phyloP scores from a whole-genome alignment of 2,113 vertebrate species.

The Catharus bicknelli region DNA sequence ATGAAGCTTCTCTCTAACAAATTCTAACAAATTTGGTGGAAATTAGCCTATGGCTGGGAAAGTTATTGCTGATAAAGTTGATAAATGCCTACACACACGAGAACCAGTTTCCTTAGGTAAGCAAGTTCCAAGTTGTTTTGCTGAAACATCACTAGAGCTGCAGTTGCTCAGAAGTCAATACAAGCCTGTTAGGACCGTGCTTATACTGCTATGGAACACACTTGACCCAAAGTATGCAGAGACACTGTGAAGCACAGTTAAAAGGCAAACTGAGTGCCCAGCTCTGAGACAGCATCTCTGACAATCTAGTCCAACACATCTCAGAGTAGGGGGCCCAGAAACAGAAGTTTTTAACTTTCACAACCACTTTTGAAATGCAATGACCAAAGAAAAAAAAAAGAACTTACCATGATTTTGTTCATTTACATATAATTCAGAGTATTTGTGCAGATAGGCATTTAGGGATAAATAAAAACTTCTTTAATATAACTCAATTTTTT shows the following conservation, averaged over 20 bases:
- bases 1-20: not conserved
- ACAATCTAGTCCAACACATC: not conserved
- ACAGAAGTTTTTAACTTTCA: not conserved
- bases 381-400: not conserved
- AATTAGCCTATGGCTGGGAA: not conserved
- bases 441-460: not conserved
- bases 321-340: not conserved
- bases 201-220: not conserved
- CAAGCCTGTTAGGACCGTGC: accelerated
- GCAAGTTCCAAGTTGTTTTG: not conserved
- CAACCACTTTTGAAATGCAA: not conserved
- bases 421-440: not conserved
- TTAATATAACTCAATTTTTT: not conserved
- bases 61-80: not conserved
- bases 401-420: not conserved
- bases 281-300: not conserved
- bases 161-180: not conserved
- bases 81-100: not conserved
- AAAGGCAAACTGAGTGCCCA: not conserved
- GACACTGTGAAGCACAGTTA: not conserved
- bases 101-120: not conserved
- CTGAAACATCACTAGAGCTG: not conserved
- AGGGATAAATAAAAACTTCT: not conserved
- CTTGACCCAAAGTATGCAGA: not conserved
- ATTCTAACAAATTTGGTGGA: not conserved